Percentiles rank a stretch among this genome's conserved stretches.
Conservation (phyloP, 2,113 vertebrate genomes). For the Oceanodroma tethys region DNA sequence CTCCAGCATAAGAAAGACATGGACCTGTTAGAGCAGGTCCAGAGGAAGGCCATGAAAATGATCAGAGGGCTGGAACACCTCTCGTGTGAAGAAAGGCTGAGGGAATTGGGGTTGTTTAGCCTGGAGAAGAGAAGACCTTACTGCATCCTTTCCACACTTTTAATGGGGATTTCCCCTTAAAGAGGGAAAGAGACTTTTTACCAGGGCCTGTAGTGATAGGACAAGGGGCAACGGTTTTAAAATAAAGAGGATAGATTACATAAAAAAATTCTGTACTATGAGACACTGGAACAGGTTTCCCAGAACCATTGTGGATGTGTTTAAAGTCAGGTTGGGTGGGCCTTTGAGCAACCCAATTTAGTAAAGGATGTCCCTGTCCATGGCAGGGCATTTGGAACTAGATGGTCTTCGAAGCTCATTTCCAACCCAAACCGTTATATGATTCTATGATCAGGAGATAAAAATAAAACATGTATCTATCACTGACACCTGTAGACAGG, state of each 20-base stretch:
- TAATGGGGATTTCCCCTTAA: background rate
- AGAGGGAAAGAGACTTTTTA: background rate
- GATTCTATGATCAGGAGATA: background rate
- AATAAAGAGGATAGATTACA: no score
- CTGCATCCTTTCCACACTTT: background rate
- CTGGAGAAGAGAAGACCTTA: background rate
- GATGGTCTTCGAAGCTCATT: background rate
- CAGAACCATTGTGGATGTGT: background rate
- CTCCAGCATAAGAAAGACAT: background rate
- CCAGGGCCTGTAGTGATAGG: no score
- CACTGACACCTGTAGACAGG: background rate
- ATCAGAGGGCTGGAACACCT: no score
- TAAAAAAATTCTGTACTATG: background rate
- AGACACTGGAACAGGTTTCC: background rate
- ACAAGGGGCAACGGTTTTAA: no score
- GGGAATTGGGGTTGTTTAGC: background rate
- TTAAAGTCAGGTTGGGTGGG: background rate
- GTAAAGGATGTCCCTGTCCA: background rate
- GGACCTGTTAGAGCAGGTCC: no score
- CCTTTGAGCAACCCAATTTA: background rate
- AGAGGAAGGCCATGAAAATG: no score
- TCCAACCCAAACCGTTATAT: no score
- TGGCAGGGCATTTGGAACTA: background rate
- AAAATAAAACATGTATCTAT: background rate
- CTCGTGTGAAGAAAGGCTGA: no score